Conservation (phyloP, 2,888 invertebrate genomes). For the Octonoba sinensis region DNA sequence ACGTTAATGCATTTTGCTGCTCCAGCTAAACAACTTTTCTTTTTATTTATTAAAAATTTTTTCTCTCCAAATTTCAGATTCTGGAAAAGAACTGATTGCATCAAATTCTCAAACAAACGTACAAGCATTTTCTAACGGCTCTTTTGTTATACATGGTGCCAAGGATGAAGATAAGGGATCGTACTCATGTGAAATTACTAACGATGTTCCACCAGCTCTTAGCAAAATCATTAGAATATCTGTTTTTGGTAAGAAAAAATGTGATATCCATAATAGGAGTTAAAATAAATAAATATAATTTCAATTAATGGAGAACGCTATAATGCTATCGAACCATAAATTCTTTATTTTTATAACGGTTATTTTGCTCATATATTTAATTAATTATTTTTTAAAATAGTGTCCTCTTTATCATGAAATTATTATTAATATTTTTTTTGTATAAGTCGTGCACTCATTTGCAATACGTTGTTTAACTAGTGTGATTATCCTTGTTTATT, state of each 20-base stretch:
- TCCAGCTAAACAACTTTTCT: too few relatives aligned
- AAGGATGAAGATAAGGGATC: constrained; percentile 20
- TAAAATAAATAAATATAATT: neutral
- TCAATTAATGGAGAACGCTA: neutral
- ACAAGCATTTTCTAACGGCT: constrained; percentile 35
- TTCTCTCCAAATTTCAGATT: too few relatives aligned
- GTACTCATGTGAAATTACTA: constrained; percentile 31
- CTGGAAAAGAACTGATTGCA: neutral
- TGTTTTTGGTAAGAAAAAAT: constrained; percentile 47
- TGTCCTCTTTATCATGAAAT: too few relatives aligned
- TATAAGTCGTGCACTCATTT: neutral
- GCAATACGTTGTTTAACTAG: neutral
- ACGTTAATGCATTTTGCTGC: too few relatives aligned
- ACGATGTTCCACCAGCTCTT: constrained; percentile 22
- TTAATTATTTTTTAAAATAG: too few relatives aligned
- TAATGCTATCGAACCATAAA: neutral
- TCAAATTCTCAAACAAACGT: constrained; percentile 18
- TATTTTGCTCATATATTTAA: too few relatives aligned
- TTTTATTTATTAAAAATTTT: too few relatives aligned
- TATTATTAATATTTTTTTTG: too few relatives aligned
- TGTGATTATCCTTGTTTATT: neutral
- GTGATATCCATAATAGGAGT: neutral
- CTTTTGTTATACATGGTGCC: constrained; percentile 32
- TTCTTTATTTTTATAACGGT: neutral
- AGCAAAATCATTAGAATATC: constrained; percentile 31